A percentile compares a stretch with the other conserved stretches of the same genome.
Conservation (phyloP, 2,888 invertebrate species). For the Netelia virgata region DNA sequence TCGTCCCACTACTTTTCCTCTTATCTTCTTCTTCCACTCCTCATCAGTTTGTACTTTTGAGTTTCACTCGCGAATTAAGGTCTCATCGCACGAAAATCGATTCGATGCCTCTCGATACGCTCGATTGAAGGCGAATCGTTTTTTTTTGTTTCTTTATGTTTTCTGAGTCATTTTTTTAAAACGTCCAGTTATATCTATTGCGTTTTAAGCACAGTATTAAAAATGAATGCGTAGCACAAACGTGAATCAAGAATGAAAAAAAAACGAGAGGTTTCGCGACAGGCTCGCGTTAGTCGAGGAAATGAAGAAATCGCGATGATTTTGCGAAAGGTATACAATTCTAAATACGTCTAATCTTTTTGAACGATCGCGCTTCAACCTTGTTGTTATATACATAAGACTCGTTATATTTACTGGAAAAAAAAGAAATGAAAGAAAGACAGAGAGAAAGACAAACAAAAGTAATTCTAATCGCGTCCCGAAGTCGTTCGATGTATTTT, state of each 20-base stretch:
- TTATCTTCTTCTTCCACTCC: not conserved
- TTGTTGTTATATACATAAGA: slow-evolving; percentile 85
- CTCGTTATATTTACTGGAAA: slow-evolving; percentile 79
- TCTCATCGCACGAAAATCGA: slow-evolving; percentile 1
- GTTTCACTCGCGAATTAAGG: slow-evolving; percentile 12
- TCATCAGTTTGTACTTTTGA: not conserved
- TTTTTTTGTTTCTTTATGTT: not conserved
- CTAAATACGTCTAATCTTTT: slow-evolving; percentile 84
- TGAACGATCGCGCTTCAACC: slow-evolving; percentile 83
- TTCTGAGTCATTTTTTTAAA: not conserved
- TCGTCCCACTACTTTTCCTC: not conserved
- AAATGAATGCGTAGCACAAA: slow-evolving; percentile 20
- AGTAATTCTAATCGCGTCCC: slow-evolving; percentile 69
- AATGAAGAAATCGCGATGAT: slow-evolving; percentile 50
- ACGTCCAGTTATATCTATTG: not conserved
- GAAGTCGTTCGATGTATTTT: slow-evolving; percentile 22
- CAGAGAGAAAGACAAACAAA: slow-evolving; percentile 34
- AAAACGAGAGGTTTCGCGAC: not conserved
- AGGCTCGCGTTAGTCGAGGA: not conserved
- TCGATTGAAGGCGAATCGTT: slow-evolving; percentile 7
- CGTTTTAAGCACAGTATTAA: slow-evolving; percentile 59
- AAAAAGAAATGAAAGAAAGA: slow-evolving; percentile 32
- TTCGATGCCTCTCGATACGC: slow-evolving; percentile 10
- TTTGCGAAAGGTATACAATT: slow-evolving; percentile 78
- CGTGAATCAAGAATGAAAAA: slow-evolving; percentile 24